These are phyloP conservation scores for Electrona antarctica DNA, from an alignment of 2,113 vertebrate genomes.

Conservation along the genomic window DNA sequence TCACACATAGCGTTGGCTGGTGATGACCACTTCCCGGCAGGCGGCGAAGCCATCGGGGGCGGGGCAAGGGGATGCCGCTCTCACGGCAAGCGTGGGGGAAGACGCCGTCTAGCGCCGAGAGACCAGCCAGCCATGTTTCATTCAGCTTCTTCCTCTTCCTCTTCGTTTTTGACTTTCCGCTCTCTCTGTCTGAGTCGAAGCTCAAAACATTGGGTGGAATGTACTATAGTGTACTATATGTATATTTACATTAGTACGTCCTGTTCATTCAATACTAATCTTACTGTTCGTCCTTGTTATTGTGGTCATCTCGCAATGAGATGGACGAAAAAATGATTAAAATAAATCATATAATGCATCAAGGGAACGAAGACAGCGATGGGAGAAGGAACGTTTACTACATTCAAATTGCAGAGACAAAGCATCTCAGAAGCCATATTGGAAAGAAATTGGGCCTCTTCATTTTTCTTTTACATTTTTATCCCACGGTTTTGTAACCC, in stretches of 20 bases:
- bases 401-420: too few species aligned
- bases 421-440: too few species aligned
- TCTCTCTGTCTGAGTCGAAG: conserved; percentile 16
- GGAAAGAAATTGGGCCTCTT: too few species aligned
- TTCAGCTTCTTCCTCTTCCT: neutral
- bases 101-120: conserved; percentile 66
- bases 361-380: neutral
- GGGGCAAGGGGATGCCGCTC: conserved; percentile 73
- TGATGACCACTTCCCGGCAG: conserved; percentile 81
- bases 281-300: too few species aligned
- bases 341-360: neutral
- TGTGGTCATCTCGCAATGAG: too few species aligned
- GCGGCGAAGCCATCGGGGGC: conserved; percentile 65
- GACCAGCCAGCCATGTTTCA: conserved; percentile 17
- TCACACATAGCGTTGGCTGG: conserved; percentile 80
- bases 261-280: neutral
- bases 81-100: conserved; percentile 72
- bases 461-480: too few species aligned
- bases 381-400: conserved; percentile 2
- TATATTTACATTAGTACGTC: neutral
- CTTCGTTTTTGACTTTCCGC: neutral
- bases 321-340: too few species aligned
- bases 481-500: too few species aligned
- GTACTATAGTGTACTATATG: neutral
- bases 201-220: conserved; percentile 19